Evolutionary conservation across 2,888 invertebrate species (phyloP), one percentile per base, ranked within the genome.

Genomic region (Abrostola tripartita): DNA sequence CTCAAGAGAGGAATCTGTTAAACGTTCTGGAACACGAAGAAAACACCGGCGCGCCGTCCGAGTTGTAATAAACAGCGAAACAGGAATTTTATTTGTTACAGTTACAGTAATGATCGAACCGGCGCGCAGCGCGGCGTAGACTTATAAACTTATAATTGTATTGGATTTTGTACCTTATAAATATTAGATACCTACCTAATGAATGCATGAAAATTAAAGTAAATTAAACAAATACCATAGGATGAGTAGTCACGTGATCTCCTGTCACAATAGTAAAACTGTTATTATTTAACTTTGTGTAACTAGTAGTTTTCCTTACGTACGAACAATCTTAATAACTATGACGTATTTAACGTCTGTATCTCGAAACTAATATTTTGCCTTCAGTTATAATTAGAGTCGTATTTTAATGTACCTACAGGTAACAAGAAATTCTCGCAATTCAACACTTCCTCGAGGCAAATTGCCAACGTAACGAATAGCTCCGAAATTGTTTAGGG

Each of bases 1-100:
- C 72, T 74, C 74, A 65, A 75, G 82, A 81, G 82, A 84, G 79
- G 66, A 74, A 75, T 69, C 74, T 79, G 77, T 78, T 81, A 77
- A 83, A 81, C 68, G 74, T 74, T 63, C 58, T 65, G 62, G 71
- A 76, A 76, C 55, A 36, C 56, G 24, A 35, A 42, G 35, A 64
- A 71, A 64, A 62, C 47, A 65, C 38, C 41, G 65, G 51, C 50
- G 56, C 24, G 24, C 24, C 24, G 24, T 24, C 24, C 24, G 24
- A 1, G 24, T 5, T 5, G 36, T 42, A 60, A 51, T 69, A 64
- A 69, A 68, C 8, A 37, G 55, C 51, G n/a, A 10, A 42, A 52
- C 35, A 41, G 35, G 40, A 59, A 6, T 61, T 61, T 65, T 65
- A 70, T 58, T 55, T 58, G 10, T 36, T 52, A 49, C 50, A 37